Evolutionary conservation across 2,888 invertebrate genomes (phyloP).

Genomic region (Tanytarsus gracilentus): DNA sequence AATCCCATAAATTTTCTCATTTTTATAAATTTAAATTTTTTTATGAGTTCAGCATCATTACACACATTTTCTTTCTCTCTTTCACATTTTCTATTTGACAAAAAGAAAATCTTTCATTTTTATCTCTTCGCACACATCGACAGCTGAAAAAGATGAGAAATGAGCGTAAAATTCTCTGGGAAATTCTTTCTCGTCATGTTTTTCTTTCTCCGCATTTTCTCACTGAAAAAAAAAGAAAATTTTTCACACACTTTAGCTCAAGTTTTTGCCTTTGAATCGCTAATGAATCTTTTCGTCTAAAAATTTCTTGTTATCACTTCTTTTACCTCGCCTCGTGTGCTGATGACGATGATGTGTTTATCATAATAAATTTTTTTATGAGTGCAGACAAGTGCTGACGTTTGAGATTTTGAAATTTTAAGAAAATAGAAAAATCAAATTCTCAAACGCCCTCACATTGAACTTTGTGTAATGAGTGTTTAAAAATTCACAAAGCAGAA

Average conservation of each 20-base stretch:
- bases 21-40: too few relatives aligned
- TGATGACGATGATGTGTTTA: too few relatives aligned
- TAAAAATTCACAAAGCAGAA: neutral
- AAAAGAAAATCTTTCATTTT: neutral
- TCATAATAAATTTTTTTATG: too few relatives aligned
- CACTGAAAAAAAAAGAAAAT: neutral
- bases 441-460: too few relatives aligned
- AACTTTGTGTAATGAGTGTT: too few relatives aligned
- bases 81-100: neutral
- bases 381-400: too few relatives aligned
- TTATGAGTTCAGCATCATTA: too few relatives aligned
- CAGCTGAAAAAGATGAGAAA: neutral
- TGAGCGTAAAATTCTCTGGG: conserved; percentile 7
- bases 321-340: too few relatives aligned
- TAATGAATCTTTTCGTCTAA: neutral
- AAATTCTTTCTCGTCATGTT: neutral
- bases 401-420: too few relatives aligned
- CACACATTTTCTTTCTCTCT: neutral
- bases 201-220: neutral
- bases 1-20: too few relatives aligned
- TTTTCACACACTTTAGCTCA: neutral
- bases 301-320: neutral
- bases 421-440: too few relatives aligned
- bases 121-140: too few relatives aligned
- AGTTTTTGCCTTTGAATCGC: neutral